Evolutionary conservation across 2,888 invertebrate species (phyloP).

Genomic region (Amphipyra berbera): DNA sequence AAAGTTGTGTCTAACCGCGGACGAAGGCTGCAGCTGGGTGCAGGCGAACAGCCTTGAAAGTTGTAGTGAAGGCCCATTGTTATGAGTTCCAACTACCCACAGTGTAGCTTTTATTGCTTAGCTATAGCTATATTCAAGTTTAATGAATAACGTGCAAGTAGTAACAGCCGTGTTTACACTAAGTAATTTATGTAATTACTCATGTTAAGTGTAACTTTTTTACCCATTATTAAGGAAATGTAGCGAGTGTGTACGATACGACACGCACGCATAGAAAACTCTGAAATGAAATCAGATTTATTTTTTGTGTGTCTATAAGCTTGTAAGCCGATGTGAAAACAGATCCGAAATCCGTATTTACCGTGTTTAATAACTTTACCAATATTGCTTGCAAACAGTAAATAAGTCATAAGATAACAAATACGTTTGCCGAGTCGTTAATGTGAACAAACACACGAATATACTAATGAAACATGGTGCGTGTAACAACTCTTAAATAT

Average conservation of each 20-base stretch:
- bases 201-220: constrained; percentile 40
- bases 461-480: constrained; percentile 66
- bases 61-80: constrained; percentile 59
- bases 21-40: constrained; percentile 60
- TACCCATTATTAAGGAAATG: constrained; percentile 38
- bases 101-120: constrained; percentile 50
- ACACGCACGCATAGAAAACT: constrained; percentile 37
- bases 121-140: constrained; percentile 44
- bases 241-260: constrained; percentile 33
- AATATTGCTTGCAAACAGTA: constrained; percentile 55
- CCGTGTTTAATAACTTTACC: constrained; percentile 45
- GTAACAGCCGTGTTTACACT: constrained; percentile 24
- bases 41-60: constrained; percentile 66
- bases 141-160: constrained; percentile 31
- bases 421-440: constrained; percentile 62
- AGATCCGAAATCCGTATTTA: constrained; percentile 38
- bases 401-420: constrained; percentile 69
- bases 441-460: constrained; percentile 66
- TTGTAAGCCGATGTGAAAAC: constrained; percentile 32
- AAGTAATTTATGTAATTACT: constrained; percentile 47
- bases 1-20: constrained; percentile 56
- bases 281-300: constrained; percentile 30
- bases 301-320: constrained; percentile 24
- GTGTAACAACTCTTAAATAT: constrained; percentile 67
- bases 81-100: constrained; percentile 51